A percentile compares a stretch with the other conserved stretches of the same genome.
Conservation (phyloP, 2,113 vertebrate genomes). For the Butorides virescens region DNA sequence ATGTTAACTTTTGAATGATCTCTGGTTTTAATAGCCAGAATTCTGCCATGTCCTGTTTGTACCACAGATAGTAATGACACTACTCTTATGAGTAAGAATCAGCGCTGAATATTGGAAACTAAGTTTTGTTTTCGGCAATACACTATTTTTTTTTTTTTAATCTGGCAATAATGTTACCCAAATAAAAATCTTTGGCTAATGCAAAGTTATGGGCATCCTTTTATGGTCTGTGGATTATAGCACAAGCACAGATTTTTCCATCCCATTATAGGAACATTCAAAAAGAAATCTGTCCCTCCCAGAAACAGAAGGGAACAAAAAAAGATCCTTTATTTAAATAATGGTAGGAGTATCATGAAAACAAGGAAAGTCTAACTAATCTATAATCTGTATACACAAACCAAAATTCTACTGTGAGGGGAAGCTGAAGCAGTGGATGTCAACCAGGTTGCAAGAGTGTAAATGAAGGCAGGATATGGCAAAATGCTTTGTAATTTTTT, state of each 20-base stretch:
- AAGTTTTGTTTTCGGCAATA: neutral
- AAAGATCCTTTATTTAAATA: neutral
- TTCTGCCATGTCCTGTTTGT: neutral
- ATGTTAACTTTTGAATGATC: slow-evolving; percentile 2
- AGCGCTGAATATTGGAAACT: neutral
- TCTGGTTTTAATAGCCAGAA: slow-evolving; percentile 10
- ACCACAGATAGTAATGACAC: neutral
- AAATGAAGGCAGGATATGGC: neutral
- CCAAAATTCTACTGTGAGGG: neutral
- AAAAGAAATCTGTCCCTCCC: neutral
- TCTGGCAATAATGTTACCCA: neutral
- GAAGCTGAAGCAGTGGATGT: neutral
- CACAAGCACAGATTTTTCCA: neutral
- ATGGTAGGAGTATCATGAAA: neutral
- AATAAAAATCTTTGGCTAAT: neutral
- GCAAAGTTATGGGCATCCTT: neutral
- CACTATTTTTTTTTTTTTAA: neutral
- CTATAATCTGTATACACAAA: neutral
- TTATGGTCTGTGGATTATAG: neutral
- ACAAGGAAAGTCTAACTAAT: neutral
- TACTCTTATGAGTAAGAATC: neutral
- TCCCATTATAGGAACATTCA: neutral
- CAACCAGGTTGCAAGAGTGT: neutral
- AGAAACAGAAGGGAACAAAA: neutral
- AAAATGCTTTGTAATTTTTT: neutral